Percentiles rank a stretch among this genome's conserved stretches.
Evolutionary conservation across 2,888 invertebrate species (phyloP).

Genomic region (Folsomia manolachei): DNA sequence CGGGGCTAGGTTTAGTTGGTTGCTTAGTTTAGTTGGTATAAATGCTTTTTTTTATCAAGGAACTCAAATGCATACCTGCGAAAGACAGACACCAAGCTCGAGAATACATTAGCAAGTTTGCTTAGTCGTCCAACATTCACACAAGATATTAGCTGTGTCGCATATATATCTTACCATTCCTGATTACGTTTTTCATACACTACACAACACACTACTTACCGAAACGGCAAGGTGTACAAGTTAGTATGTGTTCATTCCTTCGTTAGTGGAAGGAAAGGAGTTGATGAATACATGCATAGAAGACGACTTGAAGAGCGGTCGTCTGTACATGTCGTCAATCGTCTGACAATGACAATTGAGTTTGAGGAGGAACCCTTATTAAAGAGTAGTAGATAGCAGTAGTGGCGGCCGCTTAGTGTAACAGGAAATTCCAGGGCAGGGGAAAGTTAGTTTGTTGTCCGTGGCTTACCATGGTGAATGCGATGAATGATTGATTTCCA

Average conservation of each 20-base stretch:
- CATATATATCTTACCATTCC: background rate
- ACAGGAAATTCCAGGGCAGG: slow-evolving; percentile 18
- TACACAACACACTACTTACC: background rate
- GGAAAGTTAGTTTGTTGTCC: slow-evolving; percentile 43
- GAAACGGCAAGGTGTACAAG: background rate
- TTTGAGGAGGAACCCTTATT: slow-evolving; percentile 14
- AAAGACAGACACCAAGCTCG: background rate
- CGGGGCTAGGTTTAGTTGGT: too few relatives aligned
- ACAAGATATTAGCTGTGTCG: background rate
- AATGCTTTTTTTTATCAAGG: background rate
- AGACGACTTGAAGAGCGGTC: background rate
- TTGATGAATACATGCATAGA: background rate
- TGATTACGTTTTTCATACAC: background rate
- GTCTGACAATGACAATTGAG: slow-evolving; percentile 15
- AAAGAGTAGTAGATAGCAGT: background rate
- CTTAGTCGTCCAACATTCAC: background rate
- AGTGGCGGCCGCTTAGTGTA: background rate
- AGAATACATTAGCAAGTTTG: background rate
- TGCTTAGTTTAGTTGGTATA: background rate
- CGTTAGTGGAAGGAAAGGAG: background rate
- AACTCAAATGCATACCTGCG: background rate
- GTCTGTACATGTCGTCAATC: background rate
- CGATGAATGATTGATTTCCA: slow-evolving; percentile 51
- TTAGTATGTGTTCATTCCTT: background rate
- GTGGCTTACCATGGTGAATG: slow-evolving; percentile 49